Evolutionary conservation across 2,113 vertebrate species (phyloP), one percentile per base, ranked within the genome.

Genomic region (Pimephales promelas): DNA sequence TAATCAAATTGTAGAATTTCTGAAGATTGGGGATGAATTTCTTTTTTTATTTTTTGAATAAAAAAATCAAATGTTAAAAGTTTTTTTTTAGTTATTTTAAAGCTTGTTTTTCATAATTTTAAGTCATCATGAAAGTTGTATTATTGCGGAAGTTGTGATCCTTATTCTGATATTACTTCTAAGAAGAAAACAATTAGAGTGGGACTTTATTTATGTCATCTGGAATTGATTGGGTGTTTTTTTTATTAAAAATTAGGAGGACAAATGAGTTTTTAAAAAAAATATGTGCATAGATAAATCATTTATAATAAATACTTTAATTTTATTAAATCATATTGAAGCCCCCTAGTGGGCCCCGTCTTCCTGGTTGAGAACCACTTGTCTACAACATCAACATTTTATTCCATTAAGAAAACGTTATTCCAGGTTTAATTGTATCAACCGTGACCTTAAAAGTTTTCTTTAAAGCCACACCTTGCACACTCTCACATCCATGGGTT

Each of bases 401-500:
- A 56, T 75, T 18, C 18, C 4, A 28, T 9, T 36, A 56, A 22
- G 18, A 20, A 16, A 18, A 10, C 2, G 7, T 72, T 52, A 54
- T 31, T 26, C 13, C 14, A 34, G 10, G 18, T 75, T 56, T 22
- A 75, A 36, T 20, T 75, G 2, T 14, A 47, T 79, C 10, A 64
- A 47, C 2, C 1, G 10, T 47, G 2, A 14, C 62, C 14, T 31
- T 8, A 31, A 74, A 52, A 52, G 62, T 47, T 8, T n/a, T 45
- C 9, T 0, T 26, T 78, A 13, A 43, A 57, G 26, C 7, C 26
- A 0, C 18, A 87, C 86, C 85, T 87, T 82, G 81, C 92, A 92
- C 45, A 86, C 76, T 1, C 84, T 64, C 52, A 92, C 66, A 73
- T 92, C 91, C 13, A 89, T 80, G 22, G 82, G 76, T 6, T 85